Evolutionary conservation across 2,888 invertebrate genomes (phyloP).

Genomic region (Drosophila mercatorum): DNA sequence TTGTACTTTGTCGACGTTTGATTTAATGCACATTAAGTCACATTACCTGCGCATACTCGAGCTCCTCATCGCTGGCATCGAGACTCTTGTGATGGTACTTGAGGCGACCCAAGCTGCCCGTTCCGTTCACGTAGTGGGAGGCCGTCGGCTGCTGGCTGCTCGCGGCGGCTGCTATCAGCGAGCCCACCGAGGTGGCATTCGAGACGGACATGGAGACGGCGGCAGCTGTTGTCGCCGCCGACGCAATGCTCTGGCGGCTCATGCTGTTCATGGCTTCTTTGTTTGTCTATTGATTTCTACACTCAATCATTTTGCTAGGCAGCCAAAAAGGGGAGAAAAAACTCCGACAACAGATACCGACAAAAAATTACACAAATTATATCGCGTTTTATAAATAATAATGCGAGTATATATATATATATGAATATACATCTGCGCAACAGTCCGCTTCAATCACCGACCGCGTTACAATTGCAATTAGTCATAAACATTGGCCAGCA

Average conservation of each 20-base stretch:
- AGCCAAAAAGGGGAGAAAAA: slow-evolving; percentile 6
- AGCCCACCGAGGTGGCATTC: slow-evolving; percentile 73
- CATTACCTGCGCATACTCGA: slow-evolving; percentile 86
- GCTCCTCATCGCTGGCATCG: slow-evolving; percentile 86
- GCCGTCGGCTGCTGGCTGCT: slow-evolving; percentile 43
- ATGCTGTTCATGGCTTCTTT: slow-evolving; percentile 74
- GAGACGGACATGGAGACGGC: slow-evolving; percentile 68
- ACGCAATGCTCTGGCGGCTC: slow-evolving; percentile 82
- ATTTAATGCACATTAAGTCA: slow-evolving; percentile 38
- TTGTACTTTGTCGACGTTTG: slow-evolving; percentile 10
- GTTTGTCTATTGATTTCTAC: slow-evolving; percentile 74
- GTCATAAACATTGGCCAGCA: slow-evolving; percentile 51
- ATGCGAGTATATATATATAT: neutral
- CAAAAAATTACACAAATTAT: slow-evolving; percentile 37
- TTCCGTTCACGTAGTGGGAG: slow-evolving; percentile 82
- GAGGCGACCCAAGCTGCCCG: slow-evolving; percentile 83
- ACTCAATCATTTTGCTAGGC: slow-evolving; percentile 55
- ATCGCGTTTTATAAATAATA: slow-evolving; percentile 6
- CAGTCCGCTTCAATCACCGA: slow-evolving; percentile 21
- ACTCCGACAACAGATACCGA: slow-evolving; percentile 54
- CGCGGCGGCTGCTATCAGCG: slow-evolving; percentile 66
- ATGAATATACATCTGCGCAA: slow-evolving; percentile 2
- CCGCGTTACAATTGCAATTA: slow-evolving; percentile 50
- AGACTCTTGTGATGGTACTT: slow-evolving; percentile 81
- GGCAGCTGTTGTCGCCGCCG: slow-evolving; percentile 66